These are phyloP conservation scores for Sminthurinus signatus DNA, from an alignment of 1,140 invertebrate genomes.

Conservation along the genomic window DNA sequence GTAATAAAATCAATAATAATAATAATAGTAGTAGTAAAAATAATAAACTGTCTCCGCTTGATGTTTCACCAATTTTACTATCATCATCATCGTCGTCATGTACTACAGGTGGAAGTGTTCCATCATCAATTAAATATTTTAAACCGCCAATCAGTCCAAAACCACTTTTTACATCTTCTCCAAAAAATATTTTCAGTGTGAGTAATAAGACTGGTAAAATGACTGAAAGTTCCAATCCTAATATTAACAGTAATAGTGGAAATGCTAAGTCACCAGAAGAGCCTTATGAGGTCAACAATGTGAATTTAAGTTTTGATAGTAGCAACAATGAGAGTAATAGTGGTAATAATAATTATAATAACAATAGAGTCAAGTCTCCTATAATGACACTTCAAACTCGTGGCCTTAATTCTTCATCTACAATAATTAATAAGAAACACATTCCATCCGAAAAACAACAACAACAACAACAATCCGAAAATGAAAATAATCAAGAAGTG, in stretches of 20 bases:
- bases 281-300: neutral
- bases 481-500: neutral
- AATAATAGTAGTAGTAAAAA: too few species aligned
- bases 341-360: neutral
- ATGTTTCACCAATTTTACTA: slow-evolving; percentile 13
- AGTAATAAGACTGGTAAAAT: slow-evolving; percentile 11
- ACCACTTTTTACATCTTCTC: slow-evolving; percentile 33
- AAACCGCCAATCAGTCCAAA: slow-evolving; percentile 40
- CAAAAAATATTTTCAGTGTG: slow-evolving; percentile 8
- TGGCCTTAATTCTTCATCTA: neutral
- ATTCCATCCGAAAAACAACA: neutral
- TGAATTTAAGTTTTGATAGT: too few species aligned
- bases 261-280: neutral
- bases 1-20: too few species aligned
- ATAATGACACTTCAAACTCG: too few species aligned
- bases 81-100: neutral
- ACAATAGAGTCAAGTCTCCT: too few species aligned
- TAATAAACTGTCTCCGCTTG: slow-evolving; percentile 7
- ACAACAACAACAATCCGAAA: neutral
- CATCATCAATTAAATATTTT: neutral
- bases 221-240: slow-evolving; percentile 4
- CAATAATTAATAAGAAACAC: neutral
- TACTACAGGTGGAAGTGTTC: too few species aligned
- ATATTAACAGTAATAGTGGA: neutral
- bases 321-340: neutral